Evolutionary conservation across 2,797 vertebrate species (phyloP).

Genomic region (Argentina silus): DNA sequence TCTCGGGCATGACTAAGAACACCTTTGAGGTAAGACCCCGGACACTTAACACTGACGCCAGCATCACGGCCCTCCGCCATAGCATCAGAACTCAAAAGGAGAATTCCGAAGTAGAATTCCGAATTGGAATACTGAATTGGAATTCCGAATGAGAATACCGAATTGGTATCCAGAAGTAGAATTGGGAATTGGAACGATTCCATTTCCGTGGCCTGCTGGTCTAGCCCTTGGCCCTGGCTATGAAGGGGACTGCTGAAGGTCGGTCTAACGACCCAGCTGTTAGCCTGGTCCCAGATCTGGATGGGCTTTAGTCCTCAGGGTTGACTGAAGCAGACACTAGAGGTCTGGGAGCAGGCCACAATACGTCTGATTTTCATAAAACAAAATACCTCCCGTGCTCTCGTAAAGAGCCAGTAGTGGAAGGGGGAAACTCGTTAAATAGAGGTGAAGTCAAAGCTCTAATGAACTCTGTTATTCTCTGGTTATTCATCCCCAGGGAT

Average conservation of each 20-base stretch:
- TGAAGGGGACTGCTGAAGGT: background rate
- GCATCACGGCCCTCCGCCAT: background rate
- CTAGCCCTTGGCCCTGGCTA: background rate
- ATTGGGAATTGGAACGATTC: too few species aligned
- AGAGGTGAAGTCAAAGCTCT: background rate
- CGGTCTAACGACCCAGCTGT: background rate
- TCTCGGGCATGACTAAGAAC: conserved; percentile 99
- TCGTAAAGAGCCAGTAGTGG: background rate
- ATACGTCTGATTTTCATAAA: too few species aligned
- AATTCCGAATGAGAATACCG: too few species aligned
- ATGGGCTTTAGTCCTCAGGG: too few species aligned
- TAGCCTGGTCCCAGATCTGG: conserved; percentile 1
- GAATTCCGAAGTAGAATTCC: too few species aligned
- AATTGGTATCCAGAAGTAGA: too few species aligned
- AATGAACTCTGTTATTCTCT: background rate
- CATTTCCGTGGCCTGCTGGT: background rate
- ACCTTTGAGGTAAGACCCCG: conserved; percentile 90
- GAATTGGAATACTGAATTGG: too few species aligned
- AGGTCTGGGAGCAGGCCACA: too few species aligned
- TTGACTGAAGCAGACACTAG: too few species aligned
- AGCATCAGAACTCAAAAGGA: too few species aligned
- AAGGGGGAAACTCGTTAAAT: background rate
- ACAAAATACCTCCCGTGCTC: background rate
- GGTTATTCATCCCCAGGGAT: background rate
- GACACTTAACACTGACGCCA: background rate